Percentiles rank a stretch among this genome's conserved stretches.
These are phyloP conservation scores for Gryllus bimaculatus DNA, from an alignment of 1,140 invertebrate species.

Conservation along the genomic window DNA sequence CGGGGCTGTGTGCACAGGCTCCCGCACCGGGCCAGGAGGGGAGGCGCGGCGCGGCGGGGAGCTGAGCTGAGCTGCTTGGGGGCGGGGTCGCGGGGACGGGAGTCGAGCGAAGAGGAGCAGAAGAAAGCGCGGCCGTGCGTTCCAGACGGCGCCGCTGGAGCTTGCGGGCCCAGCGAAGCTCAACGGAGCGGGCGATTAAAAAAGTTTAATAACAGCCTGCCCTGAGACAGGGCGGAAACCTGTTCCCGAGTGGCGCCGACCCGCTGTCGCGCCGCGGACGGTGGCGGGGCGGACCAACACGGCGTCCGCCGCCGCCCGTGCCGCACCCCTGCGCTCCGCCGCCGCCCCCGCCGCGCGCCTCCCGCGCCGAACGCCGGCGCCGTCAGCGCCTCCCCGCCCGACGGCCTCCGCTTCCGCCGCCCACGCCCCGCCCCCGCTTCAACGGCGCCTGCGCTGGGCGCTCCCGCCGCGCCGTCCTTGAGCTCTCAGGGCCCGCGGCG, in stretches of 20 bases:
- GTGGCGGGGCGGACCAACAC: not conserved
- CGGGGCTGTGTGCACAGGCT: not conserved
- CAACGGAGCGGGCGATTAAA: not conserved
- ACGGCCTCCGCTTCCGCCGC: not conserved
- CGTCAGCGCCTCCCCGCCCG: not conserved
- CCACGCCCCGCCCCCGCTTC: no score
- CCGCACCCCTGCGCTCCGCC: no score
- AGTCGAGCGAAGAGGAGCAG: not conserved
- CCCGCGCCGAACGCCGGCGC: no score
- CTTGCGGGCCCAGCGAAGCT: not conserved
- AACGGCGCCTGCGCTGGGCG: no score
- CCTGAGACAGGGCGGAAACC: conserved; percentile 2
- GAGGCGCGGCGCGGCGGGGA: no score
- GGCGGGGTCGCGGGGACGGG: no score
- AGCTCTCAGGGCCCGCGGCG: no score
- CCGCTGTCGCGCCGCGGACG: not conserved
- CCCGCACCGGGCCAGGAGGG: not conserved
- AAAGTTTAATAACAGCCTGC: conserved; percentile 4
- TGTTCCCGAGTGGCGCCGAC: not conserved
- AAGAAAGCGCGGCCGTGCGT: not conserved
- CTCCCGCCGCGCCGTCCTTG: no score
- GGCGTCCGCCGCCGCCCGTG: no score
- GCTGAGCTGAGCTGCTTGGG: no score
- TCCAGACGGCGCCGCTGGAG: conserved; percentile 1
- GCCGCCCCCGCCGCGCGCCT: no score